phyloP scores from a whole-genome alignment of 2,888 invertebrate genomes.

The Carcina quercana region DNA sequence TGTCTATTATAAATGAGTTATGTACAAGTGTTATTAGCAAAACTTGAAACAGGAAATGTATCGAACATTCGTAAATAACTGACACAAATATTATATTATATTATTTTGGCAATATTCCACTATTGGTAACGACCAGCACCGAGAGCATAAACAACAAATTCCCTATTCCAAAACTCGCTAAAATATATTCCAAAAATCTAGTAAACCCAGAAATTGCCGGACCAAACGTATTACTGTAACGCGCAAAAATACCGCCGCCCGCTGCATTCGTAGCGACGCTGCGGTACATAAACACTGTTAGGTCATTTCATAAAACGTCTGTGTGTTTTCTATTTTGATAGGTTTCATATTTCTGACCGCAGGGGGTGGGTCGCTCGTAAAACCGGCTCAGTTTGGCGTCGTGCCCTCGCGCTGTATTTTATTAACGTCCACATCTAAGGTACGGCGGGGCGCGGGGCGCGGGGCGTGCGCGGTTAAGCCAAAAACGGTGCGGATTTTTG shows the following conservation, averaged over 20 bases:
- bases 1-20: too few species aligned
- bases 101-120: too few species aligned
- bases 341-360: constrained; percentile 53
- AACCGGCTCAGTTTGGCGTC: constrained; percentile 39
- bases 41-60: too few species aligned
- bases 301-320: constrained; percentile 43
- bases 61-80: too few species aligned
- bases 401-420: constrained; percentile 32
- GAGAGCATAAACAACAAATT: too few species aligned
- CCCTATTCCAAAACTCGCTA: too few species aligned
- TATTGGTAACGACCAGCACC: too few species aligned
- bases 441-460: constrained; percentile 7
- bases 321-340: constrained; percentile 45
- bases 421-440: constrained; percentile 13
- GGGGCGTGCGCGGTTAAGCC: too few species aligned
- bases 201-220: constrained; percentile 3
- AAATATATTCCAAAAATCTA: constrained; percentile 1
- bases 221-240: constrained; percentile 5
- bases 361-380: constrained; percentile 40
- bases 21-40: too few species aligned
- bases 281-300: constrained; percentile 32
- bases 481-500: too few species aligned
- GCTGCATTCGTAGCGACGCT: constrained; percentile 13
- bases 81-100: too few species aligned
- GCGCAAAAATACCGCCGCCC: constrained; percentile 8